Base-by-base conservation (phyloP, 1,140 invertebrate genomes). In the Papilio polytes region DNA sequence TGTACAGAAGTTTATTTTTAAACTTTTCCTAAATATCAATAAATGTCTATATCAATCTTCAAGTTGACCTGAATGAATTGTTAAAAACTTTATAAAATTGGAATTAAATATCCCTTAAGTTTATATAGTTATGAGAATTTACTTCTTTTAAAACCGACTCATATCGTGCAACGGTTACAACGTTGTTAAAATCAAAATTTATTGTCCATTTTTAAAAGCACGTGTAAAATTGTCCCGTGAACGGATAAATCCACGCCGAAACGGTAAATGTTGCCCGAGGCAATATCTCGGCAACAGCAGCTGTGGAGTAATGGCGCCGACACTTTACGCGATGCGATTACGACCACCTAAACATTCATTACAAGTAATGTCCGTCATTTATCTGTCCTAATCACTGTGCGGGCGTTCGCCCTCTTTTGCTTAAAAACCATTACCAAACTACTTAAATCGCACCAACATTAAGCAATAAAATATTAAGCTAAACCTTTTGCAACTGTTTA, bases 341-440 rank as follows among this genome's bases (percentile, higher is more conserved):
- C 93, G 92, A 91, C 91, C 92, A 89, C 88, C 91, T 92, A 94
- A 94, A 94, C 91, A 94, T 94, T 94, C 92, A 94, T 94, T 94
- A 94, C 91, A 90, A 92, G 89, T 94, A 94, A 94, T 94, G 92
- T 91, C 92, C 87, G 92, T 93, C 91, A 92, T 94, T 94, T 93
- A 94, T 93, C 91, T 91, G 87, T 88, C 89, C 90, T 92, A 93
- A 94, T 92, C 92, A 92, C 91, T 92, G 83, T 86, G 88, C 88
- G 84, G 89, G 86, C 85, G 82, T 77, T 85, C 78, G 83, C 82
- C 83, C 81, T 59, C 51, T 51, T 76, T 76, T 80, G 84, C 82
- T 87, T 84, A 87, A 86, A 90, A 91, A 76, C 73, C 31, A 56
- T 76, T 81, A 81, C 76, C 41, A 48, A 78, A 83, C 76, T 78